Evolutionary conservation across 2,888 invertebrate genomes (phyloP).

Genomic region (Ormyrus rosae): DNA sequence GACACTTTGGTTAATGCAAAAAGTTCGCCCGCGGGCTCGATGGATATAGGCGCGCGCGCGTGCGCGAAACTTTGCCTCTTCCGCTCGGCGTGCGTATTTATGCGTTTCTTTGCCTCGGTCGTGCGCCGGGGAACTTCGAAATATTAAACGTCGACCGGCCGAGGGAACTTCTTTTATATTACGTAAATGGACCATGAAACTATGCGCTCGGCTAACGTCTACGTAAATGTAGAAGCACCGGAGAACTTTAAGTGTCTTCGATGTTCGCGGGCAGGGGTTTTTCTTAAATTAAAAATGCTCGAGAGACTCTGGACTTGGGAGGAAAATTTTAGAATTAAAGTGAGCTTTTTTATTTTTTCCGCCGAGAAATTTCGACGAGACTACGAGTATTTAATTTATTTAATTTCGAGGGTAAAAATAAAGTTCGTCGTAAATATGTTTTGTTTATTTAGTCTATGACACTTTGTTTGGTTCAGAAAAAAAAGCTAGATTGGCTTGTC

Average conservation of each 20-base stretch:
- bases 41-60: constrained; percentile 17
- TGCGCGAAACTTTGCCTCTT: constrained; percentile 42
- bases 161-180: constrained; percentile 54
- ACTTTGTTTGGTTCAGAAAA: no score
- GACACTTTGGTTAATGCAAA: constrained; percentile 61
- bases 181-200: constrained; percentile 45
- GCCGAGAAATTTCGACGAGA: no score
- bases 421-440: no score
- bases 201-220: background rate
- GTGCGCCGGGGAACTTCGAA: constrained; percentile 49
- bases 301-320: no score
- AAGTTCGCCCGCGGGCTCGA: constrained; percentile 56
- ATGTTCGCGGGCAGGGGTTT: background rate
- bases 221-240: background rate
- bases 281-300: constrained; percentile 7
- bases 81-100: constrained; percentile 58
- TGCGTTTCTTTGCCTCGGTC: constrained; percentile 50
- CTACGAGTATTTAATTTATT: no score
- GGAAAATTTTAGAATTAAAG: no score
- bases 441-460: no score
- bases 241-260: no score
- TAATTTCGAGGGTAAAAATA: no score
- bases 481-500: no score
- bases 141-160: constrained; percentile 58
- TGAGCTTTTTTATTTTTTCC: no score